Evolutionary conservation across 2,888 invertebrate species (phyloP).

Genomic region (Eueremaeus valkanovi): DNA sequence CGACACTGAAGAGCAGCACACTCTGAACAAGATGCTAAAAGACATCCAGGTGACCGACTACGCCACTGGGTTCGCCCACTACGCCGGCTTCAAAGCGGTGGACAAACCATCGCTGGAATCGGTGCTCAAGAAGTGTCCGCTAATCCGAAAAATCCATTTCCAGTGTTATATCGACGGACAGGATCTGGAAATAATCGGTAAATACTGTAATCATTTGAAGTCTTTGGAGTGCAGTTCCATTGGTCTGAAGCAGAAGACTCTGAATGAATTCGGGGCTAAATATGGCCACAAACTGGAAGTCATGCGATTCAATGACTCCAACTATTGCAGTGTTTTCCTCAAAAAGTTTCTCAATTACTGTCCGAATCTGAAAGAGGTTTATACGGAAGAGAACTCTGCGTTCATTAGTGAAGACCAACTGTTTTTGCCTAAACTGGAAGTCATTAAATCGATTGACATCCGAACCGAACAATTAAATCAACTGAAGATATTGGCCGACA

Average conservation of each 20-base stretch:
- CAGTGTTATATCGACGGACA: constrained; percentile 19
- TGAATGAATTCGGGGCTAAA: not conserved
- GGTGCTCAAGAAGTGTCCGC: constrained; percentile 18
- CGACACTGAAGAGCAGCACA: constrained; percentile 26
- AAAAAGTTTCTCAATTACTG: constrained; percentile 24
- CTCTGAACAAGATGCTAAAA: constrained; percentile 25
- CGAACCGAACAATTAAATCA: constrained; percentile 21
- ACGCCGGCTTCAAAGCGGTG: constrained; percentile 2
- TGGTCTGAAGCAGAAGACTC: constrained; percentile 10
- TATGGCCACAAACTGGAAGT: constrained; percentile 14
- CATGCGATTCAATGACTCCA: constrained; percentile 23
- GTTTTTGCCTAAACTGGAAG: constrained; percentile 27
- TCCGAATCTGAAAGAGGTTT: constrained; percentile 9
- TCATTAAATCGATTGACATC: constrained; percentile 25
- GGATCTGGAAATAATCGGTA: not conserved
- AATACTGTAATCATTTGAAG: constrained; percentile 8
- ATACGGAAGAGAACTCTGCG: constrained; percentile 23
- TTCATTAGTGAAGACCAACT: constrained; percentile 3
- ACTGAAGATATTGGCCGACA: constrained; percentile 24
- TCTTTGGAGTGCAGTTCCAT: constrained; percentile 23
- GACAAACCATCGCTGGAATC: not conserved
- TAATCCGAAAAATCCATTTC: not conserved
- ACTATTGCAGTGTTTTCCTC: constrained; percentile 32
- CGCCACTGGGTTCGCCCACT: constrained; percentile 17
- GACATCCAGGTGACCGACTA: constrained; percentile 15